Base-by-base conservation (phyloP, 2,113 vertebrate genomes). In the Ginglymostoma cirratum region DNA sequence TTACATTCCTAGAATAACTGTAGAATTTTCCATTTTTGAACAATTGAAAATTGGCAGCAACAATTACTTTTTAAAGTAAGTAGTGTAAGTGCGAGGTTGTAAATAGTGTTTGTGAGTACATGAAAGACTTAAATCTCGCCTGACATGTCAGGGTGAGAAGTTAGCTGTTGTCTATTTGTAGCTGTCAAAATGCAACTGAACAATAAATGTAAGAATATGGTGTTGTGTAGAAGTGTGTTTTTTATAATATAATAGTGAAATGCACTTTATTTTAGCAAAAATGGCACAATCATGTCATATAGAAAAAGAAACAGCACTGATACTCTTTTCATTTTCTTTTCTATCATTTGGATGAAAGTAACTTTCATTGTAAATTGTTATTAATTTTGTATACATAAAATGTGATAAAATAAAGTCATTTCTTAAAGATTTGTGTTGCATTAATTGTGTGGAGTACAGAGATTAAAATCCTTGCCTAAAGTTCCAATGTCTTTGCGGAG, bases 251-350 rank as follows among this genome's bases (percentile, higher is more conserved):
- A 72, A 76, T 95, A 72, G 94, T 95, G 94, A 95, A 94, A 95
- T 95, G 94, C 94, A 95, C 94, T 95, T 95, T 95, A 95, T 95
- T 95, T 95, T 95, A 76, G 69, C 94, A 95, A 95, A 95, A 95
- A 95, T 72, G 69, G 94, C 94, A 95, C 94, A 95, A 95, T 95
- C 94, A 95, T 95, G 69, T 95, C 67, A 45, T 72, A 95, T 76
- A 95, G 94, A 72, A 95, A 72, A 48, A 69, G 94, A 72, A 95
- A 72, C n/a, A 45, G 94, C 94, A 95, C 69, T 72, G 94, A 72
- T 45, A 48, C 55, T 93, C 55, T 12, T 67, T 95, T 48, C 94
- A 95, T 95, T 95, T 69, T 95, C 67, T 27, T 72, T 72, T 76
- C 48, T 95, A 95, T 72, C 94, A 95, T 95, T 94, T 95, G 69